Percentiles rank a stretch among this genome's conserved stretches.
Evolutionary conservation across 2,888 invertebrate genomes (phyloP).

Genomic region (Harmothoe impar): DNA sequence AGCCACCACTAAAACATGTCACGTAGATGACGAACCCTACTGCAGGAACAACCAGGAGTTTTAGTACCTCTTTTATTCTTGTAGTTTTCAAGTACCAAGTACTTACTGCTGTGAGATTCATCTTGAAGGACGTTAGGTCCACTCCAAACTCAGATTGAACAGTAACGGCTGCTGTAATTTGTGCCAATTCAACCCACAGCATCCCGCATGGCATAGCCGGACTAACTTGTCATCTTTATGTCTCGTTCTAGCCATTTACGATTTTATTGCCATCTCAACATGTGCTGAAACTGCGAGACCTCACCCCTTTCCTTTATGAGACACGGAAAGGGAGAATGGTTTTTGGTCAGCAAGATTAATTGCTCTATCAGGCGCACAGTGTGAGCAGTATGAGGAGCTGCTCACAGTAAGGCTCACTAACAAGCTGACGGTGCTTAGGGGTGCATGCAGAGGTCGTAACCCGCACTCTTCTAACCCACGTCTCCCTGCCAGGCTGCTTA

Average conservation of each 20-base stretch:
- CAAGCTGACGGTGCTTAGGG: background rate
- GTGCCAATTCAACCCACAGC: no score
- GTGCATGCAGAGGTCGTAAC: background rate
- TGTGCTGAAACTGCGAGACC: background rate
- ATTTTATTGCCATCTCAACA: background rate
- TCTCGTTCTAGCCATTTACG: background rate
- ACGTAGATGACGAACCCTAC: background rate
- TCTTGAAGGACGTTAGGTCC: no score
- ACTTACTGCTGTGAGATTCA: no score
- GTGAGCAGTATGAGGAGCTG: background rate
- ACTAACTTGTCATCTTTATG: background rate
- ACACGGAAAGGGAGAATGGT: background rate
- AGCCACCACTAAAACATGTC: background rate
- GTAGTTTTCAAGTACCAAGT: no score
- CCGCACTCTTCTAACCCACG: background rate
- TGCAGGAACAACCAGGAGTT: background rate
- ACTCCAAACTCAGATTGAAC: no score
- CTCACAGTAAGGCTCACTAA: background rate
- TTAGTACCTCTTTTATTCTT: background rate
- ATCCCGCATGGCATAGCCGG: background rate
- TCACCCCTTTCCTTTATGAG: background rate
- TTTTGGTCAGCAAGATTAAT: slow-evolving; percentile 34
- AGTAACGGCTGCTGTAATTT: no score
- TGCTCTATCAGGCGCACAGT: background rate
- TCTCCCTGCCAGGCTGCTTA: background rate